Evolutionary conservation across 2,888 invertebrate genomes (phyloP), one percentile per base, ranked within the genome.

Genomic region (Cactoblastis cactorum): DNA sequence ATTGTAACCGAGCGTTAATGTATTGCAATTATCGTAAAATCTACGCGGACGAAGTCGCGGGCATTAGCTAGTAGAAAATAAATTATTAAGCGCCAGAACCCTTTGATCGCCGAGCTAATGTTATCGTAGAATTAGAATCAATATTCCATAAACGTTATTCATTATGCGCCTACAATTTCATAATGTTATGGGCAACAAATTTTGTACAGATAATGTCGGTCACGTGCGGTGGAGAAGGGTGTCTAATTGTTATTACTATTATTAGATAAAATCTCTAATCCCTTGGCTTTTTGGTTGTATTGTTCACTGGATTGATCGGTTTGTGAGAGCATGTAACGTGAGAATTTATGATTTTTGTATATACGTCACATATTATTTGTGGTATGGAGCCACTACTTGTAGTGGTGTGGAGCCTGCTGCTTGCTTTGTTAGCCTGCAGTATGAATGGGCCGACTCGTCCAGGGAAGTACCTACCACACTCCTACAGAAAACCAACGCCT

Each of bases 201-300:
- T 57, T 59, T 57, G 55, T 57, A 59, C 56, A 63, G 63, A 63
- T 62, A 58, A 62, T 65, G 57, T 62, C 53, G 48, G 65, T 58
- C 74, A 71, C 71, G 71, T 71, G 74, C 43, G 53, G 49, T 54
- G 55, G 63, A 61, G 56, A 59, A 51, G 69, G 67, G 65, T 58
- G 50, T 53, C 61, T 65, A 64, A 68, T 65, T 62, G 67, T 69
- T 62, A 65, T 62, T 61, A 49, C 63, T 62, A 59, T n/a, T n/a
- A n/a, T 69, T 65, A 59, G 57, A 64, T 55, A 57, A 55, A 34
- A 39, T 37, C 51, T 53, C 52, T 51, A 56, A 53, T 52, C 33
- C 41, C 49, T 32, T n/a, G n/a, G 33, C 51, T 35, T 48, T 15
- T 54, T 63, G 65, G 65, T 63, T 61, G 56, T 58, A 57, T 53